Base-by-base conservation (phyloP, 2,888 invertebrate species). In the Lepidonotus clava region DNA sequence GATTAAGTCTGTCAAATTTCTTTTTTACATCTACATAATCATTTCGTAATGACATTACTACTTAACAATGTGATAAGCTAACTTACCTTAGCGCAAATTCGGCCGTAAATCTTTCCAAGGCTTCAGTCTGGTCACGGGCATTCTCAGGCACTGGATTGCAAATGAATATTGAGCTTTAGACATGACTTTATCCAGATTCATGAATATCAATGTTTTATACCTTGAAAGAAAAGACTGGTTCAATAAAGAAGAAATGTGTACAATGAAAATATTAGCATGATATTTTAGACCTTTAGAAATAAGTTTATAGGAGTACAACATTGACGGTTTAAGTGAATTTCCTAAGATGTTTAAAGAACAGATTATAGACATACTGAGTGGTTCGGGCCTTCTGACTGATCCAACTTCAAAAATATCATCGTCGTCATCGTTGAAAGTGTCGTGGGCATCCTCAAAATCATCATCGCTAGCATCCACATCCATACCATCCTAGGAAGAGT, bases 401-500 rank as follows among this genome's bases (percentile, higher is more conserved):
- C 36, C 80, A 6, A 67, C 80, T 40, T n/a, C 41, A 24, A 86
- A 86, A n/a, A 88, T 66, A 28, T 84, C 40, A 92, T 98, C 98
- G 92, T 98, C 98, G 90, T 98, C 98, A 5, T 96, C 96, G 53
- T 96, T 96, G 92, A 97, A 97, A 84, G 96, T 96, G 92, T 98
- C 98, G 0, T 96, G 96, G 0, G 97, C 96, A 93, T 98, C 97
- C 93, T 98, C 98, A 92, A 97, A 96, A 92, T 98, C 98, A 92
- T 98, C 92, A 90, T 92, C 91, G 86, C 91, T 91, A 4, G 92
- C 90, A 32, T 93, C 92, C 87, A 91, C 80, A 6, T 80, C 80
- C 80, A 80, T 80, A 14, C 80, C 80, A n/a, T 80, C 80, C 80
- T 80, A 21, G 21, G 11, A 51, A 51, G 21, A 21, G 34, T 41